Base-by-base conservation (phyloP, 92 coral and sea anemone species). In the Actinernus sp. region DNA sequence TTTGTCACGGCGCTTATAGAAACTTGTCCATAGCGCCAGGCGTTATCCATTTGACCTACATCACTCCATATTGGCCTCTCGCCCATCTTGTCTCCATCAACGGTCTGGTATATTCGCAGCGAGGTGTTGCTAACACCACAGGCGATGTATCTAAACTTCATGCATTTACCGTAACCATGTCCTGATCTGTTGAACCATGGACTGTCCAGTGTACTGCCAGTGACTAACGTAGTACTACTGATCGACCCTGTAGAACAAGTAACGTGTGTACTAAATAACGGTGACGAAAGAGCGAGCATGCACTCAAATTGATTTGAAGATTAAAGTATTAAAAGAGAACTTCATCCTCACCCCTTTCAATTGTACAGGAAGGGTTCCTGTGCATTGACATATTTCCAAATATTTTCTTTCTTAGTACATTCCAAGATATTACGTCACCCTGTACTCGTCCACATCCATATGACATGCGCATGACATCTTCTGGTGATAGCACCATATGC, bases 381-480 rank as follows among this genome's bases (percentile, higher is more conserved):
- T 41, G 30, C 13, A 56, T 3, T 28, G 8, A 29, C 30, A 28
- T 27, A 14, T 56, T 56, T 16, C 63, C 63, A 29, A 12, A 27
- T 38, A 56, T 29, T 3, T 26, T 56, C 3, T 19, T 17, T 16
- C 11, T n/a, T 21, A 56, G 40, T 3, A 21, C 19, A 20, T 29
- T 12, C 63, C 63, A 56, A 2, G 40, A 29, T 16, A 56, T 56
- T 21, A 56, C 63, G 63, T 56, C 63, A 56, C 63, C 44, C 14
- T 27, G 22, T 21, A 56, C 34, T 29, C 63, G 39, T 3, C 63
- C 63, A 32, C 63, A 56, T 31, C 63, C 63, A 31, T 31, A 56
- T 16, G 63, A 56, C 63, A 56, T 56, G 63, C 63, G 63, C 63
- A 56, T 22, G 14, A 56, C 11, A n/a, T 56, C 63, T 56, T 56